These are phyloP conservation scores for Umimayanthus kanabou DNA, from an alignment of 92 coral and sea anemone species.

Conservation along the genomic window DNA sequence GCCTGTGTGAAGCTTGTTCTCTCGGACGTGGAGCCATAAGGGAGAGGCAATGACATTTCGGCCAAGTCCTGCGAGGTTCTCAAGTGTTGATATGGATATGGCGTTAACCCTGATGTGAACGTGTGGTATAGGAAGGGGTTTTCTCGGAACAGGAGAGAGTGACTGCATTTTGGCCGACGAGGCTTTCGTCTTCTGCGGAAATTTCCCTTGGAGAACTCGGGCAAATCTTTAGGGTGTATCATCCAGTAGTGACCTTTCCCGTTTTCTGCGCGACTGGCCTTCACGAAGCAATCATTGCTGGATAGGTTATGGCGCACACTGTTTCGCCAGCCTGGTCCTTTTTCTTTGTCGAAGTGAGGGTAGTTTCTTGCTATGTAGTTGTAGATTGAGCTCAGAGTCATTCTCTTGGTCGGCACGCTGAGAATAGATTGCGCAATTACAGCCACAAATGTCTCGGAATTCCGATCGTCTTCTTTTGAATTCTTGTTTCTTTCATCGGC, in stretches of 20 bases:
- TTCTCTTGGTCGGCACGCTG: slow-evolving; percentile 95
- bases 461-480: slow-evolving; percentile 79
- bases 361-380: slow-evolving; percentile 89
- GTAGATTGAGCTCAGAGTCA: slow-evolving; percentile 97
- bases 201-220: slow-evolving; percentile 96
- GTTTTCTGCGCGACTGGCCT: slow-evolving; percentile 98
- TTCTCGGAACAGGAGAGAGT: slow-evolving; percentile 71
- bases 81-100: slow-evolving; percentile 62
- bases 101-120: slow-evolving; percentile 41
- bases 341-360: slow-evolving; percentile 96
- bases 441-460: slow-evolving; percentile 95
- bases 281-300: slow-evolving; percentile 98
- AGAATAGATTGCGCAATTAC: slow-evolving; percentile 95
- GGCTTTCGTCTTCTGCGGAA: slow-evolving; percentile 95
- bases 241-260: slow-evolving; percentile 99
- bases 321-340: slow-evolving; percentile 99
- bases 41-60: slow-evolving; percentile 52
- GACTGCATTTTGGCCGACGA: slow-evolving; percentile 92
- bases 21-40: slow-evolving; percentile 46
- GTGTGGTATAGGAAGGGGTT: slow-evolving; percentile 62
- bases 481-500: slow-evolving; percentile 55
- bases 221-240: slow-evolving; percentile 97
- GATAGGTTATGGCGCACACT: slow-evolving; percentile 98
- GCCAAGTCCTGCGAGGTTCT: slow-evolving; percentile 51
- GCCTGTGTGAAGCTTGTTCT: slow-evolving; percentile 47